These are phyloP conservation scores for Cygnus olor DNA, from an alignment of 2,797 vertebrate species.

Conservation along the genomic window DNA sequence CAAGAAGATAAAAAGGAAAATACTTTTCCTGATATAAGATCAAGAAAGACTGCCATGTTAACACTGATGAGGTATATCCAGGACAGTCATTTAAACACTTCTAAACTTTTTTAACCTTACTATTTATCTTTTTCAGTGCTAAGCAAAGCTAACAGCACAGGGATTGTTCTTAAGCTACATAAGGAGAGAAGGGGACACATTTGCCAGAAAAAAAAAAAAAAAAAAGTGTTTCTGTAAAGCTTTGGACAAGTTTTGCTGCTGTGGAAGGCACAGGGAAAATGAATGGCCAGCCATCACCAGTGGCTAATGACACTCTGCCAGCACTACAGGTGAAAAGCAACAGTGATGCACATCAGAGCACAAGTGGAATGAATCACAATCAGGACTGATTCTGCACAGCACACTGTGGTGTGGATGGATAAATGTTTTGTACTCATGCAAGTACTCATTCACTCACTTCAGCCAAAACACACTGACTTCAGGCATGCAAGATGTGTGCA, in stretches of 20 bases:
- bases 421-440: background rate
- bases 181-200: background rate
- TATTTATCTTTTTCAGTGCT: background rate
- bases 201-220: background rate
- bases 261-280: background rate
- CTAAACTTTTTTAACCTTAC: background rate
- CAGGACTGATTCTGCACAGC: background rate
- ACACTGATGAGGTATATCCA: background rate
- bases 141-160: background rate
- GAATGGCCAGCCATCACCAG: background rate
- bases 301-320: background rate
- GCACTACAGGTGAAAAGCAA: background rate
- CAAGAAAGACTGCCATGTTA: background rate
- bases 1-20: background rate
- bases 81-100: background rate
- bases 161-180: background rate
- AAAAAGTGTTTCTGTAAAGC: background rate
- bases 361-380: background rate
- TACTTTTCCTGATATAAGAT: background rate
- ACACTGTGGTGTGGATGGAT: rapidly evolving
- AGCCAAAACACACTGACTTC: background rate
- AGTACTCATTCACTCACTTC: rapidly evolving
- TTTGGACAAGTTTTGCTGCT: background rate
- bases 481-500: background rate
- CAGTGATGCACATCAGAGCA: background rate